Base-by-base conservation (phyloP, 2,797 vertebrate species). In the Discoglossus pictus region DNA sequence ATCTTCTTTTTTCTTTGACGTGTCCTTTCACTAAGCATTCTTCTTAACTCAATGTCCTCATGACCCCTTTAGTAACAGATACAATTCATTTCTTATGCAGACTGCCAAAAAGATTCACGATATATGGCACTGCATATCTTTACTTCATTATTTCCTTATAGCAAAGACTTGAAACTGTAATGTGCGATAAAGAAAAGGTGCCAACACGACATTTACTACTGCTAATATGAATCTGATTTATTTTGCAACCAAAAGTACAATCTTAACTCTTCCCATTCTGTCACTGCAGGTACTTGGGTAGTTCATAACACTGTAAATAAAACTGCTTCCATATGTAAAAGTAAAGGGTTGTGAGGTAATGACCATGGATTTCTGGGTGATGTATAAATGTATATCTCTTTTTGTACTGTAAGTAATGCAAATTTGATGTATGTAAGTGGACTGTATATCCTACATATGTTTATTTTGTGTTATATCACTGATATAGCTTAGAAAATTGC, bases 41-140 rank as follows among this genome's bases (percentile, higher is more conserved):
- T 84, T 87, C 87, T 83, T 83, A 82, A 80, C 81, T 87, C 77
- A 56, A 79, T 87, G 86, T 79, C 82, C 82, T 75, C 0, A 1
- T 90, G 91, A 93, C 93, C 92, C 82, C 82, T 79, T 86, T 84
- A 75, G 89, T 87, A 91, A 91, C 90, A 91, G 90, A 91, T 87
- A 89, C 86, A 90, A 90, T 92, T 94, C 91, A 94, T 95, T 92
- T 92, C 89, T 91, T 91, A 96, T 93, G 90, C 93, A 93, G 88
- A 86, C 90, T 93, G 93, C 94, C 92, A 93, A 91, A 88, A 87
- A 89, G 89, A 90, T 89, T 88, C 89, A 88, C 79, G 68, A 90
- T 95, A 88, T 94, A 94, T 93, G 93, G 91, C 88, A 84, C 91
- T 88, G 94, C 92, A 96, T 98, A 94, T 92, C 90, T 86, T 88